phyloP scores from a whole-genome alignment of 2,888 invertebrate species.

The Caenorhabditis drosophilae region DNA sequence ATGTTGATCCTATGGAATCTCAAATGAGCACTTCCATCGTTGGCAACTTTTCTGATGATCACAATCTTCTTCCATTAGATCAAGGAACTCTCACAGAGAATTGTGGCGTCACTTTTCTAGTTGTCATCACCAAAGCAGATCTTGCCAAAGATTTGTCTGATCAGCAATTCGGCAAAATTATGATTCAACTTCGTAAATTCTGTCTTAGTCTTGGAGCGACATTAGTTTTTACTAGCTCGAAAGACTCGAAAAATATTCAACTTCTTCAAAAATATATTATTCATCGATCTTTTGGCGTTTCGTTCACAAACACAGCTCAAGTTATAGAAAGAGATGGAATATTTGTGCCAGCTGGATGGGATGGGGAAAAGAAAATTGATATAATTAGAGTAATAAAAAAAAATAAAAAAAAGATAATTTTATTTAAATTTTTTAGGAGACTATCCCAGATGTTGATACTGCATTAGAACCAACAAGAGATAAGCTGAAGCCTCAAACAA shows the following conservation, averaged over 20 bases:
- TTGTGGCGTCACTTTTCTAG: conserved; percentile 58
- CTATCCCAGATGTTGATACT: conserved; percentile 43
- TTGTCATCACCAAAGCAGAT: conserved; percentile 66
- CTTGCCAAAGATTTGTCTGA: conserved; percentile 41
- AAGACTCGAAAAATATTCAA: conserved; percentile 47
- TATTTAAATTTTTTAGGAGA: conserved; percentile 23
- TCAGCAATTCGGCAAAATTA: conserved; percentile 55
- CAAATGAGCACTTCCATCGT: conserved; percentile 52
- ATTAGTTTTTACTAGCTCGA: conserved; percentile 53
- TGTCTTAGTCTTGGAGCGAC: conserved; percentile 65
- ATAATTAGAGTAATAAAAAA: conserved; percentile 24
- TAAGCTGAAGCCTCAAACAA: conserved; percentile 23
- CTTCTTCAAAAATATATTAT: conserved; percentile 64
- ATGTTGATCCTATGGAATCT: conserved; percentile 63
- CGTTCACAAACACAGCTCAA: conserved; percentile 62
- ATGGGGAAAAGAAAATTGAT: conserved; percentile 62
- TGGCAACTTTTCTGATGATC: conserved; percentile 40
- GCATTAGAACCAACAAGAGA: conserved; percentile 54
- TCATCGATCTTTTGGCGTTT: conserved; percentile 62
- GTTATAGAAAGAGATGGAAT: conserved; percentile 64
- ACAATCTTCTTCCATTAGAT: conserved; percentile 57
- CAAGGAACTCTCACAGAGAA: conserved; percentile 61
- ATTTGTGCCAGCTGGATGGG: conserved; percentile 68
- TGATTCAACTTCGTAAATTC: conserved; percentile 62
- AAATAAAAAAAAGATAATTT: neutral